Evolutionary conservation across 2,888 invertebrate genomes (phyloP).

Genomic region (Tenthredo mesomela): DNA sequence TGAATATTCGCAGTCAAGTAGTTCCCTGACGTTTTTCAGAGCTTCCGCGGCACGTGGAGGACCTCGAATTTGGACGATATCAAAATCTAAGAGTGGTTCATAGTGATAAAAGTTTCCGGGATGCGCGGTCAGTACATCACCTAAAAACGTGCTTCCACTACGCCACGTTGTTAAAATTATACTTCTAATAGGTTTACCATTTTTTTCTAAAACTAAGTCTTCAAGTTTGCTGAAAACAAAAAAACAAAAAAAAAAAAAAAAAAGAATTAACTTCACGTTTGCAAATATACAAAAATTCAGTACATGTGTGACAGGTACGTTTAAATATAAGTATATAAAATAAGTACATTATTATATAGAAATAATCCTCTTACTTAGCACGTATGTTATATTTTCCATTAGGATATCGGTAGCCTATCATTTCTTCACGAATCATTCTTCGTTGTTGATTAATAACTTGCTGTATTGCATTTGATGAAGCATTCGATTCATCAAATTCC

Average conservation of each 20-base stretch:
- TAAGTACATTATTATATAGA: too few species aligned
- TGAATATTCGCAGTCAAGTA: slow-evolving; percentile 89
- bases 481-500: slow-evolving; percentile 59
- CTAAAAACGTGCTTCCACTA: slow-evolving; percentile 94
- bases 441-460: slow-evolving; percentile 82
- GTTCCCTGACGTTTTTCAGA: slow-evolving; percentile 84
- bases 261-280: neutral
- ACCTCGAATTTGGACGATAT: slow-evolving; percentile 90
- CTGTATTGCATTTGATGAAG: slow-evolving; percentile 77
- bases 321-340: too few species aligned
- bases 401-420: slow-evolving; percentile 83
- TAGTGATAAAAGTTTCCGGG: slow-evolving; percentile 95
- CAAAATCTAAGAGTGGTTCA: slow-evolving; percentile 91
- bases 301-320: too few species aligned
- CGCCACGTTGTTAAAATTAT: slow-evolving; percentile 94
- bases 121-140: slow-evolving; percentile 90
- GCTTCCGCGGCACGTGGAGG: slow-evolving; percentile 86
- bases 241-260: neutral
- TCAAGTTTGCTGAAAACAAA: slow-evolving; percentile 79
- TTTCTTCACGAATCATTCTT: slow-evolving; percentile 80
- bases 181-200: slow-evolving; percentile 87
- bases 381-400: slow-evolving; percentile 79
- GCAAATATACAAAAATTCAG: neutral
- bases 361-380: slow-evolving; percentile 75
- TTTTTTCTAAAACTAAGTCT: slow-evolving; percentile 85